These are phyloP conservation scores for Drosophila albomicans DNA, from an alignment of 1,140 invertebrate species.

Conservation along the genomic window DNA sequence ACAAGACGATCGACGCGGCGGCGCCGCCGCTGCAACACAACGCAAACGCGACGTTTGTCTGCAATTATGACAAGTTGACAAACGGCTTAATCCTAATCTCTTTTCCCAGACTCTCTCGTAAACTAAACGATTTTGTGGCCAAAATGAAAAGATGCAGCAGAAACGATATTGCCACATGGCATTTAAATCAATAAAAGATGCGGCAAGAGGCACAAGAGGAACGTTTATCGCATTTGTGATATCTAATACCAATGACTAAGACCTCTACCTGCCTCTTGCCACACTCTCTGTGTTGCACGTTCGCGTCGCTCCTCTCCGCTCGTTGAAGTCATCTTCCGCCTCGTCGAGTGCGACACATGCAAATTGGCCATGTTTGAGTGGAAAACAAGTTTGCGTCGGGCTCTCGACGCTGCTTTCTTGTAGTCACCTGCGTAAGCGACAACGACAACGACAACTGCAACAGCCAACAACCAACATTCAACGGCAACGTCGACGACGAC, in stretches of 20 bases:
- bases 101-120: conserved; percentile 46
- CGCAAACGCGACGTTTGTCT: conserved; percentile 59
- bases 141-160: conserved; percentile 29
- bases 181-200: conserved; percentile 80
- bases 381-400: conserved; percentile 70
- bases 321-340: conserved; percentile 23
- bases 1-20: conserved; percentile 21
- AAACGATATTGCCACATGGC: conserved; percentile 40
- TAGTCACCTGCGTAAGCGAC: conserved; percentile 79
- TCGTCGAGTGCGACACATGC: conserved; percentile 78
- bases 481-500: conserved; percentile 32
- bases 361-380: conserved; percentile 77
- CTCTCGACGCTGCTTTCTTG: conserved; percentile 47
- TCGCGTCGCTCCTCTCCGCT: background rate
- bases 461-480: background rate
- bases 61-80: conserved; percentile 83
- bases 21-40: conserved; percentile 39
- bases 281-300: background rate
- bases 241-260: conserved; percentile 68
- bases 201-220: conserved; percentile 14
- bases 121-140: conserved; percentile 48
- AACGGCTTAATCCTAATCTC: conserved; percentile 82
- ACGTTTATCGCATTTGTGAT: conserved; percentile 77
- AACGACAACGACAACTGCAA: conserved; percentile 54
- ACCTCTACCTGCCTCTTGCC: conserved; percentile 4